Percentiles rank a stretch among this genome's conserved stretches.
Conservation (phyloP, 2,113 vertebrate species). For the Rhizomys pruinosus region DNA sequence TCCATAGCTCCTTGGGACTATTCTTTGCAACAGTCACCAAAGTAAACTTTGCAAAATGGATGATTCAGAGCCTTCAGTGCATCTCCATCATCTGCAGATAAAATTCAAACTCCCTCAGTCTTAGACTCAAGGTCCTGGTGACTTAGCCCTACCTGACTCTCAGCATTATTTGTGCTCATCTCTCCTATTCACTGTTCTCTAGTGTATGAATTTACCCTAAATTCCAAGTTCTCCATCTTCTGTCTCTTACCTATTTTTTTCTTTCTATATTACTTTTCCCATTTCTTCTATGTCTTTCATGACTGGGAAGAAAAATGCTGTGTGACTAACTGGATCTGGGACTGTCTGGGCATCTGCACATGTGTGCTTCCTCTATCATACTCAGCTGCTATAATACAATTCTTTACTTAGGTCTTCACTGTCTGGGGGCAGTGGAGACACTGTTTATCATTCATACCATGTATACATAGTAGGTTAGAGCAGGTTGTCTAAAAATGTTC, state of each 20-base stretch:
- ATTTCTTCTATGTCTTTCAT: neutral
- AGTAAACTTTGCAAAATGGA: constrained; percentile 25
- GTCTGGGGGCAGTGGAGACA: neutral
- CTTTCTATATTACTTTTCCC: neutral
- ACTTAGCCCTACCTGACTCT: neutral
- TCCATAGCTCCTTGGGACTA: neutral
- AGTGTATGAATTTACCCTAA: neutral
- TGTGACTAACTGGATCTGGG: neutral
- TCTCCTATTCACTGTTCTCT: neutral
- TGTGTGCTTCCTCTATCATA: fast-evolving
- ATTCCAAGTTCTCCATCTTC: neutral
- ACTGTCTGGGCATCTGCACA: neutral
- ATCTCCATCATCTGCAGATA: neutral
- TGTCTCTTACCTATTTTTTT: neutral
- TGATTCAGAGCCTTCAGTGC: constrained; percentile 4
- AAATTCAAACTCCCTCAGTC: constrained; percentile 6
- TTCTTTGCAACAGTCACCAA: neutral
- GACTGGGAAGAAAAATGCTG: neutral
- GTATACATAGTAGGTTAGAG: neutral
- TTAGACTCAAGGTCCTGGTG: constrained; percentile 13
- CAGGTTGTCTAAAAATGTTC: neutral
- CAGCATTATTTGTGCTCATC: neutral
- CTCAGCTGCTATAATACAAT: too few species aligned
- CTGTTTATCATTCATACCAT: neutral
- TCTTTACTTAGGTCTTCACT: neutral